Percentiles rank a stretch among this genome's conserved stretches.
Evolutionary conservation across 2,888 invertebrate species (phyloP).

Genomic region (Caenorhabditis becei): DNA sequence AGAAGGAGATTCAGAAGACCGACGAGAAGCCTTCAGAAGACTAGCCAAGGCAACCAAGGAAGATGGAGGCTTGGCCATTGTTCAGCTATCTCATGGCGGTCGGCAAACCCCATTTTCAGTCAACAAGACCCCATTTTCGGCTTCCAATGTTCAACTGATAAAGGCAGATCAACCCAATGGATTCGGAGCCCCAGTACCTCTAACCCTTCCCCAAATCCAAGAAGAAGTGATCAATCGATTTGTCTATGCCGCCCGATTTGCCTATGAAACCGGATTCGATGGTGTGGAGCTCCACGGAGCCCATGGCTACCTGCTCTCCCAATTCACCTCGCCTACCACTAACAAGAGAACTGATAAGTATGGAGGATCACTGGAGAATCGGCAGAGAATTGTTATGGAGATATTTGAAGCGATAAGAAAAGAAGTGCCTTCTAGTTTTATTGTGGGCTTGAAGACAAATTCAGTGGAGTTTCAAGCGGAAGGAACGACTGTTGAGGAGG

Average conservation of each 20-base stretch:
- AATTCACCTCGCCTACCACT: conserved; percentile 71
- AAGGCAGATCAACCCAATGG: conserved; percentile 45
- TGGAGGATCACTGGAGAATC: conserved; percentile 68
- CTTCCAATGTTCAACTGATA: conserved; percentile 68
- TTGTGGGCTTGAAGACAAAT: conserved; percentile 75
- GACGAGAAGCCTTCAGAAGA: conserved; percentile 33
- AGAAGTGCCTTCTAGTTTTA: conserved; percentile 67
- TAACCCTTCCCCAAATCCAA: conserved; percentile 72
- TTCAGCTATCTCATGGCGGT: conserved; percentile 66
- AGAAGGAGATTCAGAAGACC: conserved; percentile 48
- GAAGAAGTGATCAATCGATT: conserved; percentile 71
- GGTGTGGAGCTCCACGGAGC: conserved; percentile 73
- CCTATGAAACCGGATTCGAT: conserved; percentile 69
- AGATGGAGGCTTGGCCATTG: conserved; percentile 66
- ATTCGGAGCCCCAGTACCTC: conserved; percentile 71
- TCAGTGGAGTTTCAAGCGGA: conserved; percentile 75
- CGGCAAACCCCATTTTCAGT: conserved; percentile 72
- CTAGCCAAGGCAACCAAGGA: conserved; percentile 59
- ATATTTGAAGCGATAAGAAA: conserved; percentile 69
- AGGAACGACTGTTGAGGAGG: conserved; percentile 70
- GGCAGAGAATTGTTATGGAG: conserved; percentile 66
- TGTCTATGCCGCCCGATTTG: conserved; percentile 64
- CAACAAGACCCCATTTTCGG: conserved; percentile 69
- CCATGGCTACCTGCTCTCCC: conserved; percentile 72
- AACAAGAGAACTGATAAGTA: conserved; percentile 70